Conservation (phyloP, 2,888 invertebrate species). For the Lypha dubia region DNA sequence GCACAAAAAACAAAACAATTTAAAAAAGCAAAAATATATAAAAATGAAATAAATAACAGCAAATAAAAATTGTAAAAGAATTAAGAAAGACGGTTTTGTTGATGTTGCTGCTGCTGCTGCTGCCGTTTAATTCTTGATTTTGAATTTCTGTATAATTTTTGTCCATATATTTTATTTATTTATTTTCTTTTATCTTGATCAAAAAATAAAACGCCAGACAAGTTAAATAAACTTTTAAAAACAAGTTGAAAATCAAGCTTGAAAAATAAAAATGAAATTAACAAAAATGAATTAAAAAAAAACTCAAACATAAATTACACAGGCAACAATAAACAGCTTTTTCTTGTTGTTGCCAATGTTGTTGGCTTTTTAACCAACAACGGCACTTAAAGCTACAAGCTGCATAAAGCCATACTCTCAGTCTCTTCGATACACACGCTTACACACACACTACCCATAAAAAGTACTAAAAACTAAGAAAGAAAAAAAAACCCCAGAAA, state of each 20-base stretch:
- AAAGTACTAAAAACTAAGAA: not conserved
- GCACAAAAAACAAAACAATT: constrained; percentile 58
- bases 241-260: constrained; percentile 56
- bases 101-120: constrained; percentile 28
- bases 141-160: constrained; percentile 38
- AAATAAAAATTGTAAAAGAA: constrained; percentile 44
- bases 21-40: constrained; percentile 41
- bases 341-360: constrained; percentile 51
- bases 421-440: not conserved
- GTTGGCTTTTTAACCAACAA: constrained; percentile 66
- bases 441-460: constrained; percentile 37
- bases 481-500: constrained; percentile 10
- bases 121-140: constrained; percentile 32
- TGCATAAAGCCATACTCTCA: constrained; percentile 9
- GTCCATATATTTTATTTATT: too few relatives aligned
- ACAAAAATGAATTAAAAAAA: constrained; percentile 25
- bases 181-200: too few relatives aligned
- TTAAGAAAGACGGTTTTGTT: constrained; percentile 26
- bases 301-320: constrained; percentile 35
- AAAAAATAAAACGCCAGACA: constrained; percentile 47
- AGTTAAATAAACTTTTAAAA: constrained; percentile 70
- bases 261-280: constrained; percentile 35
- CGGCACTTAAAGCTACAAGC: constrained; percentile 66
- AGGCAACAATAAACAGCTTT: constrained; percentile 53
- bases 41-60: constrained; percentile 2